A percentile compares a stretch with the other conserved stretches of the same genome.
Evolutionary conservation across 2,113 vertebrate genomes (phyloP).

Genomic region (Vulpes ferrilata): DNA sequence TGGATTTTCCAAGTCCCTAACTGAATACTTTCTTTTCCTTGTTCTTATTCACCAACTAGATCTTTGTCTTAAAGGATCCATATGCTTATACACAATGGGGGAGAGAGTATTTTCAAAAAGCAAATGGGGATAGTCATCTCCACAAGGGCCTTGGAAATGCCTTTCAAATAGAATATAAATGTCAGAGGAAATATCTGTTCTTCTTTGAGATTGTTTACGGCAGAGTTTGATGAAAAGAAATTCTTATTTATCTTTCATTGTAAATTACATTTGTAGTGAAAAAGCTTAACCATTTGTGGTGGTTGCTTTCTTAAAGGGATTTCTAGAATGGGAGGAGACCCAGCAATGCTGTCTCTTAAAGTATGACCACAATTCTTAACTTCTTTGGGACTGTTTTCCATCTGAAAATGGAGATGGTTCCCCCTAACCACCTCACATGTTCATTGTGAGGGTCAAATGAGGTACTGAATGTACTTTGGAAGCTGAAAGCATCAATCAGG

Average conservation of each 20-base stretch:
- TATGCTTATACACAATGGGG: background rate
- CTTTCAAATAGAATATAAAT: slow-evolving; percentile 18
- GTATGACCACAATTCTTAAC: background rate
- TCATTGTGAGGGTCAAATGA: background rate
- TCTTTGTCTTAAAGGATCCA: background rate
- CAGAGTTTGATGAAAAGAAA: background rate
- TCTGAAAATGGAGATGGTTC: background rate
- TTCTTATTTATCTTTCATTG: background rate
- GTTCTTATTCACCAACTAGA: background rate
- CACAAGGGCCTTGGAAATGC: background rate
- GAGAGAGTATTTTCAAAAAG: background rate
- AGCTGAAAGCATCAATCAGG: background rate
- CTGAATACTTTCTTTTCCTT: background rate
- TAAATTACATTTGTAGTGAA: background rate
- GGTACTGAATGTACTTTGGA: background rate
- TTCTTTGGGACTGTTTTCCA: background rate
- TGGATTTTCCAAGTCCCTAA: background rate
- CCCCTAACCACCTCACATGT: background rate
- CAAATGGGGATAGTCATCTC: background rate
- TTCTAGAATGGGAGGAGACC: background rate
- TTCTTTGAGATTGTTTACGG: background rate
- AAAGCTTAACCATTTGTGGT: background rate
- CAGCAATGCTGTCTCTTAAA: background rate
- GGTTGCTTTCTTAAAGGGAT: background rate
- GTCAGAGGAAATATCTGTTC: background rate